Evolutionary conservation across 2,888 invertebrate genomes (phyloP), one percentile per base, ranked within the genome.

Genomic region (Plutella xylostella): DNA sequence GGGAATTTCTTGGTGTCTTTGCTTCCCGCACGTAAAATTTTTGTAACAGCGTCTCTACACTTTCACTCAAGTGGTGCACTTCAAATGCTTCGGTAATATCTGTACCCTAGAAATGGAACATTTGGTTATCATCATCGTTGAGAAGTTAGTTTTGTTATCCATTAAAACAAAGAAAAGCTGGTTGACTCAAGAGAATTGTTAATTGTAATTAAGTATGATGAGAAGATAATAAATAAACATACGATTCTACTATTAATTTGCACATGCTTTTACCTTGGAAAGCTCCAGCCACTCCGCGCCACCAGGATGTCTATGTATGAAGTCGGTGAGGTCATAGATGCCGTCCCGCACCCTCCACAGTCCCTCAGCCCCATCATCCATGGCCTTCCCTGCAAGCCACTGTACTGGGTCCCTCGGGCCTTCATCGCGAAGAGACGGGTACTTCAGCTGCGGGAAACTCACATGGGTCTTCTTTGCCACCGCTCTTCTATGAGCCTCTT

Each of bases 11-110:
- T 1, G 88, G 86, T 2, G 79, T 74, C 37, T 63, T 75, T 0
- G 92, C 91, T 40, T 90, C 85, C 19, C 87, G 78, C 0, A 91
- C 82, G 61, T 86, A 90, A 58, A 85, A 92, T 54, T 89, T 89
- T 12, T 76, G 70, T 3, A 92, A 67, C 45, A 90, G 58, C 52
- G 83, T 83, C 55, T 87, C 85, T 0, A 90, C 87, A 1, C 72
- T 69, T 1, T 73, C 70, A 4, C 86, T 83, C 33, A 92, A 59
- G 64, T 94, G 93, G 65, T 92, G 90, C 0, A 85, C 70, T 79
- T 92, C 91, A 57, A 92, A 93, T 5, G 89, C 88, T 74, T 93
- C 93, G 0, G 93, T 93, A 47, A 93, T 91, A 56, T 94, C 93
- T 1, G 89, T 90, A 0, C 92, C 93, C 86, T 89, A 37, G 18